Percentiles rank a stretch among this genome's conserved stretches.
These are phyloP conservation scores for Resseliella maxima DNA, from an alignment of 2,888 invertebrate genomes.

Conservation along the genomic window DNA sequence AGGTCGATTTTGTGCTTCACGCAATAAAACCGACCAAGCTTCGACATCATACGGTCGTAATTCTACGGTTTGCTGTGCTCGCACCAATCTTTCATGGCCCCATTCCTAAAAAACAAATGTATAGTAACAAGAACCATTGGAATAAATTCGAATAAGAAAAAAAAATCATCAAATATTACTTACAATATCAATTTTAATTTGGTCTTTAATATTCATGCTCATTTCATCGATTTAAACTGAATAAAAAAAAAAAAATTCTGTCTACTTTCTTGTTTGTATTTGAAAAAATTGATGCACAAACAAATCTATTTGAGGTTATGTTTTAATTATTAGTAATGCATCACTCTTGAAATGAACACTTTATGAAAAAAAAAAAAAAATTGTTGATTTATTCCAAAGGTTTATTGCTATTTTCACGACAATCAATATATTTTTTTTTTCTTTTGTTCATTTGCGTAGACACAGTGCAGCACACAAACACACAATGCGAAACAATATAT, in stretches of 20 bases:
- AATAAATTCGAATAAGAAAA: not conserved
- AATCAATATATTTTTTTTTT: too few species aligned
- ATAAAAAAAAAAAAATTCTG: not conserved
- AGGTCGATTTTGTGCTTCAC: conserved; percentile 89
- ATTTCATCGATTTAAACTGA: too few species aligned
- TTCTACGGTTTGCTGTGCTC: conserved; percentile 87
- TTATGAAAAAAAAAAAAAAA: too few species aligned
- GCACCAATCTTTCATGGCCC: conserved; percentile 85
- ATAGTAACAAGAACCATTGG: too few species aligned
- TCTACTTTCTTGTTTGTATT: not conserved
- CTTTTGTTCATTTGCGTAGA: too few species aligned
- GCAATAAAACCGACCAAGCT: conserved; percentile 95
- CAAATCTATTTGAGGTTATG: conserved; percentile 47
- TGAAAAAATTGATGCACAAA: conserved; percentile 8
- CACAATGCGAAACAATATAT: too few species aligned
- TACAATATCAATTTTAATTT: conserved; percentile 68
- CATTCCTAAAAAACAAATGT: conserved; percentile 74
- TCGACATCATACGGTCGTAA: conserved; percentile 94
- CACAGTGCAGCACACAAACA: too few species aligned
- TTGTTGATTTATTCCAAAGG: too few species aligned
- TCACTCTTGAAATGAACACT: not conserved
- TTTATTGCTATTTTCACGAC: too few species aligned
- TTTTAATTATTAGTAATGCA: not conserved
- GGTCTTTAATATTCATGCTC: conserved; percentile 65
- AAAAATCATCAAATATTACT: too few species aligned